Evolutionary conservation across 1,140 invertebrate genomes (phyloP), one percentile per base, ranked within the genome.

Genomic region (Zaprionus ghesquierei): DNA sequence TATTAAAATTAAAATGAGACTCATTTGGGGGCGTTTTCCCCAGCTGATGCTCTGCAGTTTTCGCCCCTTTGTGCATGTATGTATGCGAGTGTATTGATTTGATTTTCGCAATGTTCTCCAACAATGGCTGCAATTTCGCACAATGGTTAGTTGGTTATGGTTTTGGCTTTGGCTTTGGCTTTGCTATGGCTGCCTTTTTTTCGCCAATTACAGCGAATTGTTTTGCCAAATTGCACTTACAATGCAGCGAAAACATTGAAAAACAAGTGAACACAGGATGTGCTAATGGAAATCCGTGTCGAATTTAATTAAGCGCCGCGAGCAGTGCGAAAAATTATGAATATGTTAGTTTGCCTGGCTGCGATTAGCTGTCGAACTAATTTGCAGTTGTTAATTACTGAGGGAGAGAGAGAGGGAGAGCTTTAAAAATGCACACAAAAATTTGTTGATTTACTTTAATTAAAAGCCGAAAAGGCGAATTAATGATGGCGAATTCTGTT

Each of bases 1-100:
- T 61, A 53, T 64, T 60, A 15, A 53, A 56, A 69, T 58, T 73
- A 64, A 62, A 77, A 55, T 53, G 29, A 46, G 41, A 12, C 58
- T 68, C 78, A 59, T 68, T 73, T 64, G 56, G 18, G 41, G 41
- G n/a, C n/a, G n/a, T 3, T 5, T 20, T 46, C 12, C 41, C 18
- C 5, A n/a, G 6, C n/a, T 15, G 33, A 1, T 5, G 38, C 41
- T 46, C 10, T 18, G 10, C 38, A 44, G 5, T 20, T 44, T 44
- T 8, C 13, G 5, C 6, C n/a, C 15, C 13, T 38, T n/a, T 15
- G 8, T 10, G 1, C 1, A 5, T 41, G 8, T n/a, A 3, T 6
- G 13, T 12, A 2, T 49, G 5, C 20, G 6, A 25, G 5, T n/a
- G n/a, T n/a, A 51, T 51, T 51, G 23, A 51, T 51, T 51, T 51